Percentiles rank a stretch among this genome's conserved stretches.
Evolutionary conservation across 2,113 vertebrate genomes (phyloP).

Genomic region (Petrocephalus zakoni): DNA sequence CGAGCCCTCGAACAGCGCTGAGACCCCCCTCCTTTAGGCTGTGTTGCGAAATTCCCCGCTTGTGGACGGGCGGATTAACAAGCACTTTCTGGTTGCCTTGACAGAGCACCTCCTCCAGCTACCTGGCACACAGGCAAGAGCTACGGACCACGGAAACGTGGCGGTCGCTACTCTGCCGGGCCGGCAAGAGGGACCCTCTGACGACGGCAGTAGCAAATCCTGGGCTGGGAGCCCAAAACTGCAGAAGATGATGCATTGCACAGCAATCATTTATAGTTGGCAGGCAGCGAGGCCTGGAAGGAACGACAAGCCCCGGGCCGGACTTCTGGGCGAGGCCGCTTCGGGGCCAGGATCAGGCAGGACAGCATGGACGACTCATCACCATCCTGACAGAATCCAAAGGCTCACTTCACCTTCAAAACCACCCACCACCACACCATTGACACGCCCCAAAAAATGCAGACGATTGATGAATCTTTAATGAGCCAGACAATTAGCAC

Average conservation of each 20-base stretch:
- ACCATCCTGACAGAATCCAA: not conserved
- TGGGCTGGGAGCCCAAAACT: not conserved
- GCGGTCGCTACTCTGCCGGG: not conserved
- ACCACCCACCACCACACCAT: not conserved
- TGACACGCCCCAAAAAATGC: not conserved
- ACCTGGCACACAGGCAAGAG: not conserved
- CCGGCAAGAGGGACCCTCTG: not conserved
- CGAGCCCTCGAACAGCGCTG: not conserved
- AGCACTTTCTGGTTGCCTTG: not conserved
- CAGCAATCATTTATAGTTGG: not conserved
- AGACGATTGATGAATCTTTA: not conserved
- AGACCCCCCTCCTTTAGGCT: not conserved
- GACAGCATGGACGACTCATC: not conserved
- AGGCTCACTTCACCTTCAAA: too few species aligned
- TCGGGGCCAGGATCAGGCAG: not conserved
- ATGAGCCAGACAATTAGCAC: not conserved
- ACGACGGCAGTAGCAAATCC: not conserved
- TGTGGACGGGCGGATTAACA: not conserved
- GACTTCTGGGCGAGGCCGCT: not conserved
- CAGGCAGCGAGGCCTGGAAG: not conserved
- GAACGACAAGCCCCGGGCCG: not conserved
- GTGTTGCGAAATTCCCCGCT: not conserved
- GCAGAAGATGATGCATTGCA: not conserved
- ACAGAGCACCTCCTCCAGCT: not conserved
- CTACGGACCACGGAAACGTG: not conserved